Evolutionary conservation across 2,797 vertebrate genomes (phyloP).

Genomic region (Pristis pectinata): DNA sequence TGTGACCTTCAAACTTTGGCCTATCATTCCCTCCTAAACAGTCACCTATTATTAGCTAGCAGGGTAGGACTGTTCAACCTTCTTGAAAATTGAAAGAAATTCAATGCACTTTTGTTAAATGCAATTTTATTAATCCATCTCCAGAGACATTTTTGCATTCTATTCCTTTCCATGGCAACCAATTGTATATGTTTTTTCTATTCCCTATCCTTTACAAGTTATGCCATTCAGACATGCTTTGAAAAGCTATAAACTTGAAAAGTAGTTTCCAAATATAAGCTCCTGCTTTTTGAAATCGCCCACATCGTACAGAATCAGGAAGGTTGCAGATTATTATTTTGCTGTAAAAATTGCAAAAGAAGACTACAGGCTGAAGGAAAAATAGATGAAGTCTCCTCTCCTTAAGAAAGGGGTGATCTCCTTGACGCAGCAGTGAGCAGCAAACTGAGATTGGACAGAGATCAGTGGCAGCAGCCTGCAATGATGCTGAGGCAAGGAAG

Average conservation of each 20-base stretch:
- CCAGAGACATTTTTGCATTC: background rate
- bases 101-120: background rate
- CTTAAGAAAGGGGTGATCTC: too few relatives aligned
- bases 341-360: background rate
- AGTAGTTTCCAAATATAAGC: background rate
- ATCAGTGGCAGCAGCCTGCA: too few relatives aligned
- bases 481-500: too few relatives aligned
- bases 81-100: background rate
- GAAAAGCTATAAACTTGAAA: background rate
- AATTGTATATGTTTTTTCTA: background rate
- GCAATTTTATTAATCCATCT: background rate
- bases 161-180: background rate
- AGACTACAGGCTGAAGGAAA: too few relatives aligned
- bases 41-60: background rate
- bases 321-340: background rate
- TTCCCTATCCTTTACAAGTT: background rate
- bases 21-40: background rate
- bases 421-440: too few relatives aligned
- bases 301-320: background rate
- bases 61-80: background rate
- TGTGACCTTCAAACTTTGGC: background rate
- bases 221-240: background rate
- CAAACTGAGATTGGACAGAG: too few relatives aligned
- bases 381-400: too few relatives aligned
- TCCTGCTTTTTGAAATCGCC: background rate